Evolutionary conservation across 2,888 invertebrate species (phyloP).

Genomic region (Microctonus brassicae): DNA sequence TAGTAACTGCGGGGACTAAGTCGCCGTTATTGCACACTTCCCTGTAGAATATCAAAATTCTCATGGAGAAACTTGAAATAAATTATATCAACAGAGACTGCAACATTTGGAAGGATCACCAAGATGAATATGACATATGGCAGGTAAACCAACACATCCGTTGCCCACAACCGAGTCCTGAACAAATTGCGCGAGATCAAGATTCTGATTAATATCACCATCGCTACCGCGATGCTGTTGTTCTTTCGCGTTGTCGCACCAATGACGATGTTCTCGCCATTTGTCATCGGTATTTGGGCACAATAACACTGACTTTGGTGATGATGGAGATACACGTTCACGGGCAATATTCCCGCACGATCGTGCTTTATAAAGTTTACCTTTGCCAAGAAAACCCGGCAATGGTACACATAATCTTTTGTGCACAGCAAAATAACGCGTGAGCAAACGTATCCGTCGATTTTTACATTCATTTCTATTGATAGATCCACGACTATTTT

Average conservation of each 20-base stretch:
- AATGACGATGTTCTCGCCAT: constrained; percentile 69
- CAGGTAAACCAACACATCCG: constrained; percentile 70
- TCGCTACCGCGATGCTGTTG: constrained; percentile 65
- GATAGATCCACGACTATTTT: constrained; percentile 53
- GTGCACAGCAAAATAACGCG: constrained; percentile 79
- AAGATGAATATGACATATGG: constrained; percentile 73
- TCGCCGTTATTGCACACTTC: constrained; percentile 30
- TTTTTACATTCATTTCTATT: constrained; percentile 63
- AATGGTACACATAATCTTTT: constrained; percentile 76
- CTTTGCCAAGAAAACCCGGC: constrained; percentile 72
- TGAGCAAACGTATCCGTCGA: constrained; percentile 74
- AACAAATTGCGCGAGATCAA: constrained; percentile 63
- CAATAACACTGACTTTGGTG: constrained; percentile 62
- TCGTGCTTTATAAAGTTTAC: constrained; percentile 75
- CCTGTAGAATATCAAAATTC: constrained; percentile 11
- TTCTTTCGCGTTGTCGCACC: constrained; percentile 59
- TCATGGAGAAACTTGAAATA: background rate
- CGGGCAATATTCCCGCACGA: constrained; percentile 75
- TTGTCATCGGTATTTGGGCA: constrained; percentile 62
- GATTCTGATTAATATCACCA: constrained; percentile 73
- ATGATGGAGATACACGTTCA: constrained; percentile 70
- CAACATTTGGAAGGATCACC: constrained; percentile 74
- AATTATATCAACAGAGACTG: constrained; percentile 72
- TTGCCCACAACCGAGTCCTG: constrained; percentile 59
- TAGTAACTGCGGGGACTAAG: constrained; percentile 2